Percentiles rank a stretch among this genome's conserved stretches.
Conservation (phyloP, 1,140 invertebrate species). For the Leptoteleia sp. region DNA sequence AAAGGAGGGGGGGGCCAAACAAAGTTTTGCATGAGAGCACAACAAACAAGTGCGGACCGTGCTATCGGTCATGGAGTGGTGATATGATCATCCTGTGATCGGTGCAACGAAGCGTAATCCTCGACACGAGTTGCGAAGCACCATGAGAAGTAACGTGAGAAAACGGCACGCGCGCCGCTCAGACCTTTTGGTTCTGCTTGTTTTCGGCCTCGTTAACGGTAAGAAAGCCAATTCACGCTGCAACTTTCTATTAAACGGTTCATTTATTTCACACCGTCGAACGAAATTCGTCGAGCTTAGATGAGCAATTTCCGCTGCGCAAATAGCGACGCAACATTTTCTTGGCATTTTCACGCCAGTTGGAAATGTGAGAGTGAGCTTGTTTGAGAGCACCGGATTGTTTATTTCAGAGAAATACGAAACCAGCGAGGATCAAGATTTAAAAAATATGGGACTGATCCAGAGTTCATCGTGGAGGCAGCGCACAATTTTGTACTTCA, state of each 20-base stretch:
- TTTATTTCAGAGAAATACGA: conserved; percentile 2
- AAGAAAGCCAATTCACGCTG: conserved; percentile 58
- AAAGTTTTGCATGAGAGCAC: conserved; percentile 42
- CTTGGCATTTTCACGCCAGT: conserved; percentile 3
- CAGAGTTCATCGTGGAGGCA: too few species aligned
- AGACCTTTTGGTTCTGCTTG: conserved; percentile 67
- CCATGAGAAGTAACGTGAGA: conserved; percentile 72
- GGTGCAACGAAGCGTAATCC: conserved; percentile 52
- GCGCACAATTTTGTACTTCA: too few species aligned
- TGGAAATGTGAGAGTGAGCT: conserved; percentile 1
- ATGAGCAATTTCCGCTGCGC: conserved; percentile 41
- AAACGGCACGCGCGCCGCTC: conserved; percentile 64
- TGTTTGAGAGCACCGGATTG: background rate
- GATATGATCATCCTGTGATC: conserved; percentile 70
- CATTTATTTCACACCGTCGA: conserved; percentile 29
- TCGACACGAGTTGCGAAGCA: conserved; percentile 51
- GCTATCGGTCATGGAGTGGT: conserved; percentile 64
- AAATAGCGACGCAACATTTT: conserved; percentile 8
- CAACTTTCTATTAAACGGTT: conserved; percentile 40
- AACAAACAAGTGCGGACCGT: conserved; percentile 39
- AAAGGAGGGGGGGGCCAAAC: too few species aligned
- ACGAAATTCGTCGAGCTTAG: conserved; percentile 32
- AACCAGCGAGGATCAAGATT: conserved; percentile 3
- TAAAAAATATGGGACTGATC: too few species aligned
- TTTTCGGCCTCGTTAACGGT: conserved; percentile 72